phyloP scores from a whole-genome alignment of 2,888 invertebrate species.

The Beris chalybata region DNA sequence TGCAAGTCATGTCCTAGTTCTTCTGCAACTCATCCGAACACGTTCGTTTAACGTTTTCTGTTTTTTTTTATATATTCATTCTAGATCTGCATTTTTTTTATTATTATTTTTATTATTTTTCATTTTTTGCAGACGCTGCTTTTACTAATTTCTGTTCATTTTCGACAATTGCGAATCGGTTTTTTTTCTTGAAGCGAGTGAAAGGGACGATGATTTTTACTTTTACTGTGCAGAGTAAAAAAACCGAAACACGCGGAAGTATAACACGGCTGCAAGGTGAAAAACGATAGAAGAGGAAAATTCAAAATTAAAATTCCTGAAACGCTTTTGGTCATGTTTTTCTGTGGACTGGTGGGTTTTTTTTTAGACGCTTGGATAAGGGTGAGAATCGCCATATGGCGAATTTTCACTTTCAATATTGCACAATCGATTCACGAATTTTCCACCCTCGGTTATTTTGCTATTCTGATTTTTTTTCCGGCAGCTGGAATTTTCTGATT shows the following conservation, averaged over 20 bases:
- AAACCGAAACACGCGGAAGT: too few relatives aligned
- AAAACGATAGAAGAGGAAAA: background rate
- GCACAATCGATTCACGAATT: conserved; percentile 9
- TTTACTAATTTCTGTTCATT: too few relatives aligned
- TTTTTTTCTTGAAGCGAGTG: too few relatives aligned
- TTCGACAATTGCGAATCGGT: too few relatives aligned
- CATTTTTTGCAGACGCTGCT: too few relatives aligned
- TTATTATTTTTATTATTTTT: too few relatives aligned
- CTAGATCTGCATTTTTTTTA: too few relatives aligned
- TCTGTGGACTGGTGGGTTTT: background rate
- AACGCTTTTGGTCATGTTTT: background rate
- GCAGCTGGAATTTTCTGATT: conserved; percentile 2
- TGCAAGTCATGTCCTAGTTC: conserved; percentile 37
- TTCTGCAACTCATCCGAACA: conserved; percentile 4
- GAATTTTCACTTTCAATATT: conserved; percentile 20
- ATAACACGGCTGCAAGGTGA: too few relatives aligned
- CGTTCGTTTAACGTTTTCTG: background rate
- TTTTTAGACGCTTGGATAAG: too few relatives aligned
- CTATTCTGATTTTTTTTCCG: background rate
- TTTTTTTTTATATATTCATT: too few relatives aligned
- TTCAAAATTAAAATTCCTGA: background rate
- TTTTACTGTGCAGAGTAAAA: too few relatives aligned
- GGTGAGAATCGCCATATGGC: conserved; percentile 5
- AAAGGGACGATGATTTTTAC: too few relatives aligned
- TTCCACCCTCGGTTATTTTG: background rate